Percentiles rank a stretch among this genome's conserved stretches.
These are phyloP conservation scores for Siphamia tubifer DNA, from an alignment of 2,113 vertebrate species.

Conservation along the genomic window DNA sequence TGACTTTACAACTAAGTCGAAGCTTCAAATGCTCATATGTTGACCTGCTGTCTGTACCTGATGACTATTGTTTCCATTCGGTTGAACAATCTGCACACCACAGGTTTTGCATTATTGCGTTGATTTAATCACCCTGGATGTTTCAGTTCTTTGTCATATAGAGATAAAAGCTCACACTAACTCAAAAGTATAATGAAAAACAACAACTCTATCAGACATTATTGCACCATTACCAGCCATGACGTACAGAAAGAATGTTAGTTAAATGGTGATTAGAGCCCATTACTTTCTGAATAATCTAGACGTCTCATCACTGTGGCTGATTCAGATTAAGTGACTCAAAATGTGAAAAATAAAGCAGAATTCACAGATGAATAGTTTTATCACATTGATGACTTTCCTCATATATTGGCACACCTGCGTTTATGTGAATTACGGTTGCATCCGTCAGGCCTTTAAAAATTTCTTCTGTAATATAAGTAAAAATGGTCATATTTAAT, in stretches of 20 bases:
- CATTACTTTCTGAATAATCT: not conserved
- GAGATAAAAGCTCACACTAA: constrained; percentile 1
- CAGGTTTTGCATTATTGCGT: not conserved
- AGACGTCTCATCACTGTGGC: not conserved
- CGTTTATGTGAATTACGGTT: too few relatives aligned
- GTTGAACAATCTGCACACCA: not conserved
- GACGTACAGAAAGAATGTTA: not conserved
- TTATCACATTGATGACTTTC: too few relatives aligned
- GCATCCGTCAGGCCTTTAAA: too few relatives aligned
- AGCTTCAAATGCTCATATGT: not conserved
- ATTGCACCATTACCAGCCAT: not conserved
- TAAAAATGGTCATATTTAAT: too few relatives aligned
- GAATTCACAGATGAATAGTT: too few relatives aligned
- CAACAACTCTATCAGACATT: not conserved
- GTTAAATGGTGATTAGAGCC: not conserved
- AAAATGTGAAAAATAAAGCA: too few relatives aligned
- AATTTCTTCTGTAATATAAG: too few relatives aligned
- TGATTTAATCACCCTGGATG: constrained; percentile 3
- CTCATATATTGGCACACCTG: too few relatives aligned
- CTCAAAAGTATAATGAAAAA: not conserved
- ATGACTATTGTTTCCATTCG: not conserved
- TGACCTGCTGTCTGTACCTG: not conserved
- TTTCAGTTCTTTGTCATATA: not conserved
- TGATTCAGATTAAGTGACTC: not conserved
- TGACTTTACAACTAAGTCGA: constrained; percentile 3